Conservation (phyloP, 2,797 vertebrate species). For the Sciurus vulgaris region DNA sequence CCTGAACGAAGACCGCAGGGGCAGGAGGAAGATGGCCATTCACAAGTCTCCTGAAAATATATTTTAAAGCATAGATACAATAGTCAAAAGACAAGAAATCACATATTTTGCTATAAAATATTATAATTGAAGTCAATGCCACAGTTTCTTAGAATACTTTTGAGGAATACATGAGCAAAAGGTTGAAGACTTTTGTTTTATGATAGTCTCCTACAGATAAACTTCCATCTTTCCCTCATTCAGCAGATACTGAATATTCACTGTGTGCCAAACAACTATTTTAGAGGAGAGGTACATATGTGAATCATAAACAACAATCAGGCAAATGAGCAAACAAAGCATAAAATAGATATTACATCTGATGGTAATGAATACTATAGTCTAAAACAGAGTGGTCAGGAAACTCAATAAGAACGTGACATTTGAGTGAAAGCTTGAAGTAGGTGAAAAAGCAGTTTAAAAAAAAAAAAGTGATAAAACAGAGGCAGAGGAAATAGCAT, state of each 20-base stretch:
- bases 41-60: constrained; percentile 56
- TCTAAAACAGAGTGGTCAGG: background rate
- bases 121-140: background rate
- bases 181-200: background rate
- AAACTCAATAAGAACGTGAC: background rate
- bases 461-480: background rate
- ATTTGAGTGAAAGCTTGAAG: background rate
- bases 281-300: background rate
- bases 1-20: background rate
- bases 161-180: background rate
- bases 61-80: background rate
- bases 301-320: background rate
- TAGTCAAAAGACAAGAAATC: background rate
- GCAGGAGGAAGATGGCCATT: constrained; percentile 83
- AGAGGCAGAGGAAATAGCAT: background rate
- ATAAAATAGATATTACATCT: background rate
- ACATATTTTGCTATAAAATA: background rate
- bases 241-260: background rate
- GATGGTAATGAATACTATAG: background rate
- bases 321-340: background rate
- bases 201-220: background rate
- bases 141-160: background rate
- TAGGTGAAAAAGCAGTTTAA: background rate
- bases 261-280: background rate
- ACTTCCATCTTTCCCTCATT: background rate